phyloP scores from a whole-genome alignment of 2,113 vertebrate genomes.

The Porphyrio hochstetteri region DNA sequence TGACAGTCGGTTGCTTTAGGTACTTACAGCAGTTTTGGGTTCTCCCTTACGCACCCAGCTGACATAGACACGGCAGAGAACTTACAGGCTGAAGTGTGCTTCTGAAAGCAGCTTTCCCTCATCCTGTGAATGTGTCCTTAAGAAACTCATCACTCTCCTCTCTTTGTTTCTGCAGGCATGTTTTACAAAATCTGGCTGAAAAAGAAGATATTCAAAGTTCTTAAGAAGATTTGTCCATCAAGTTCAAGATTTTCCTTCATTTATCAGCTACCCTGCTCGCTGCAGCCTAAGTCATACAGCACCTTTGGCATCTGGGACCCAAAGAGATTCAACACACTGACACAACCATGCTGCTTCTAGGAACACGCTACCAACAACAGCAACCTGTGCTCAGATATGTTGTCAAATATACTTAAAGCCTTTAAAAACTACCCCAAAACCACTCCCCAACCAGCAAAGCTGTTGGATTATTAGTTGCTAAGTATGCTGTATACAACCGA shows the following conservation, averaged over 20 bases:
- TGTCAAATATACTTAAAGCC: background rate
- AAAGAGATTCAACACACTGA: too few species aligned
- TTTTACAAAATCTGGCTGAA: background rate
- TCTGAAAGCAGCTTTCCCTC: background rate
- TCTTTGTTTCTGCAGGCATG: background rate
- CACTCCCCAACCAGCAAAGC: background rate
- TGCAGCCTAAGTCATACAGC: background rate
- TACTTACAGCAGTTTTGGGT: background rate
- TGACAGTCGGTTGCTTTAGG: too few species aligned
- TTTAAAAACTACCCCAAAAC: background rate
- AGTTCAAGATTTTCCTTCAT: background rate
- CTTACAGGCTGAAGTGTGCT: background rate
- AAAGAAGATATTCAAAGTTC: background rate
- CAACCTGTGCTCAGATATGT: background rate
- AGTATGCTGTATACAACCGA: too few species aligned
- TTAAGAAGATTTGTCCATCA: background rate
- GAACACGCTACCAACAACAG: background rate
- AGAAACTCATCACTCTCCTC: background rate
- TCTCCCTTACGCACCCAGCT: background rate
- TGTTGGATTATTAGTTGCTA: background rate
- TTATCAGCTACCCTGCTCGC: background rate
- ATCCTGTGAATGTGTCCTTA: rapidly evolving
- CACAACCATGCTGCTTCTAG: background rate
- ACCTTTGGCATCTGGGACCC: background rate
- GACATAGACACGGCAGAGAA: background rate